Conservation (phyloP, 2,888 invertebrate genomes). For the Athetis lepigone region DNA sequence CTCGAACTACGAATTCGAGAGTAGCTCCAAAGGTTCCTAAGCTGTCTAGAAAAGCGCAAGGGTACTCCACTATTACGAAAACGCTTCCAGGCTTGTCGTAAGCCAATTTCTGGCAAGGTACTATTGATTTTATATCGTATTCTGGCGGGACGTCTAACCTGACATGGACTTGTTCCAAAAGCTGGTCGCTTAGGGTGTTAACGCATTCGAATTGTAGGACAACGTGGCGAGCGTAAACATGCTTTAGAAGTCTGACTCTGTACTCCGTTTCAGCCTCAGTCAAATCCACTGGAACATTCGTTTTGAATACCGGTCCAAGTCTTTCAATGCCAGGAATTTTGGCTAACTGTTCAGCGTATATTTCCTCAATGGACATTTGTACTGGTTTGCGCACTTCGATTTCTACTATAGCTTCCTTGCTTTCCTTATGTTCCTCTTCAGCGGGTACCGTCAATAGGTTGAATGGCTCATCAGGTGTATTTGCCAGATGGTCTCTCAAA, state of each 20-base stretch:
- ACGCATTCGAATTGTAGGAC: slow-evolving; percentile 99
- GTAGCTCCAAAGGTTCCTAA: slow-evolving; percentile 96
- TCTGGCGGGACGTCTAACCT: slow-evolving; percentile 96
- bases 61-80: slow-evolving; percentile 94
- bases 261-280: slow-evolving; percentile 99
- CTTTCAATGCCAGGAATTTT: slow-evolving; percentile 96
- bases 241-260: slow-evolving; percentile 97
- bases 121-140: slow-evolving; percentile 93
- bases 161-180: slow-evolving; percentile 97
- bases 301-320: slow-evolving; percentile 96
- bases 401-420: slow-evolving; percentile 93
- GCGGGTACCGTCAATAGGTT: slow-evolving; percentile 96
- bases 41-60: slow-evolving; percentile 90
- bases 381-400: slow-evolving; percentile 95
- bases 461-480: slow-evolving; percentile 94
- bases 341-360: slow-evolving; percentile 95
- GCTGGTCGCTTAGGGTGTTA: slow-evolving; percentile 98
- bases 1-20: slow-evolving; percentile 97
- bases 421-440: slow-evolving; percentile 95
- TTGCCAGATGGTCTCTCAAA: slow-evolving; percentile 94
- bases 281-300: slow-evolving; percentile 95
- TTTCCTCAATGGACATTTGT: slow-evolving; percentile 96
- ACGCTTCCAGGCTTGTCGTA: slow-evolving; percentile 97
- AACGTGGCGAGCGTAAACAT: slow-evolving; percentile 96
- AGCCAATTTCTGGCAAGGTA: slow-evolving; percentile 94